Conservation (phyloP, 1,140 invertebrate species). For the Hormaphis cornu region DNA sequence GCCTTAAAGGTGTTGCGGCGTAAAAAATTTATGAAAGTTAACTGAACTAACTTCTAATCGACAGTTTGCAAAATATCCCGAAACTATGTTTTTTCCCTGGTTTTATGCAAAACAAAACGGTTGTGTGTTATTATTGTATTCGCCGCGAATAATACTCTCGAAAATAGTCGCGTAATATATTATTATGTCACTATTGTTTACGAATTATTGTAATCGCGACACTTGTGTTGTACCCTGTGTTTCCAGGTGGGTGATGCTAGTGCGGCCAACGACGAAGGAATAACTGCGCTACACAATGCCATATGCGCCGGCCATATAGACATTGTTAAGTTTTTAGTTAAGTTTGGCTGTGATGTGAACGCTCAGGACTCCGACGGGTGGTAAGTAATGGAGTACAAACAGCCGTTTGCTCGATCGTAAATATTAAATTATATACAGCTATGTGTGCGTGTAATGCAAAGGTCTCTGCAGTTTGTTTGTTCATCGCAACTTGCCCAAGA, state of each 20-base stretch:
- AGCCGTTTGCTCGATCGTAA: background rate
- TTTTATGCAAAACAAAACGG: too few relatives aligned
- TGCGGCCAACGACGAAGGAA: slow-evolving; percentile 64
- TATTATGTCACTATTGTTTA: background rate
- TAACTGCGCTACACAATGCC: slow-evolving; percentile 97
- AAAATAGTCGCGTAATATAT: too few relatives aligned
- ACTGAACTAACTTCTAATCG: too few relatives aligned
- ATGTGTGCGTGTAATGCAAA: too few relatives aligned
- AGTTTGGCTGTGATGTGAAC: slow-evolving; percentile 97
- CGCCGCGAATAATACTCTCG: too few relatives aligned
- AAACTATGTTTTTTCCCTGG: too few relatives aligned
- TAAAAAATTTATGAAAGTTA: too few relatives aligned
- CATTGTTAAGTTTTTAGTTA: slow-evolving; percentile 95
- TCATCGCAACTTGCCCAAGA: too few relatives aligned
- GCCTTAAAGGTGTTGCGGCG: too few relatives aligned
- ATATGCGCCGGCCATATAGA: slow-evolving; percentile 98
- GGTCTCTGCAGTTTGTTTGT: too few relatives aligned
- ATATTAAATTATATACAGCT: background rate
- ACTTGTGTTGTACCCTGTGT: background rate
- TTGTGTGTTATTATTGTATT: too few relatives aligned
- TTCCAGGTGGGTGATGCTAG: slow-evolving; percentile 47
- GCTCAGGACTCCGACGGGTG: slow-evolving; percentile 96
- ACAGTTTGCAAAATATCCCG: too few relatives aligned
- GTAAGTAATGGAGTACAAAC: slow-evolving; percentile 50
- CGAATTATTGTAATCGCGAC: background rate